phyloP scores from a whole-genome alignment of 1,140 invertebrate genomes.

The Euura lappo region DNA sequence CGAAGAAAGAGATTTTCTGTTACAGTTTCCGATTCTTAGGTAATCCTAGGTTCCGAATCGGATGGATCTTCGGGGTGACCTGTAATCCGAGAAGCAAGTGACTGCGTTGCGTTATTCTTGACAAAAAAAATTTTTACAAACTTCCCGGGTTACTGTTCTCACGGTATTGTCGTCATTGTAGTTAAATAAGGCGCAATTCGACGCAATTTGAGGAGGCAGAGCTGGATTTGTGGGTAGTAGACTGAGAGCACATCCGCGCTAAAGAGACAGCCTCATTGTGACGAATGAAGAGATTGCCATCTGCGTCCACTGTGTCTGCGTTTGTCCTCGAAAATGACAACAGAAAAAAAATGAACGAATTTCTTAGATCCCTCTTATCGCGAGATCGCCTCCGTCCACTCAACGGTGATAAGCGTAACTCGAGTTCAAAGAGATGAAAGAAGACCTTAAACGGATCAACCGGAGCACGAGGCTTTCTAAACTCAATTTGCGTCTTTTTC shows the following conservation, averaged over 20 bases:
- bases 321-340: too few relatives aligned
- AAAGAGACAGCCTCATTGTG: background rate
- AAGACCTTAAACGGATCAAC: slow-evolving; percentile 4
- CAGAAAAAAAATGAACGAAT: too few relatives aligned
- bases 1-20: too few relatives aligned
- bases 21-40: too few relatives aligned
- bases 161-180: slow-evolving; percentile 4
- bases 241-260: background rate
- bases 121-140: background rate
- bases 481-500: background rate
- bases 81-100: background rate
- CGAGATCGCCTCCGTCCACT: background rate
- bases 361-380: too few relatives aligned
- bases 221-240: too few relatives aligned
- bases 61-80: background rate
- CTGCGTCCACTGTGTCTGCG: too few relatives aligned
- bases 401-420: background rate
- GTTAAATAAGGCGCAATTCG: slow-evolving; percentile 7
- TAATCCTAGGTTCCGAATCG: too few relatives aligned
- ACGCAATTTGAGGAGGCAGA: background rate
- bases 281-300: background rate
- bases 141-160: background rate
- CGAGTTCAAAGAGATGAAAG: background rate
- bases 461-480: background rate
- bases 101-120: background rate